phyloP scores from a whole-genome alignment of 2,113 vertebrate species.

The Steatornis caripensis region DNA sequence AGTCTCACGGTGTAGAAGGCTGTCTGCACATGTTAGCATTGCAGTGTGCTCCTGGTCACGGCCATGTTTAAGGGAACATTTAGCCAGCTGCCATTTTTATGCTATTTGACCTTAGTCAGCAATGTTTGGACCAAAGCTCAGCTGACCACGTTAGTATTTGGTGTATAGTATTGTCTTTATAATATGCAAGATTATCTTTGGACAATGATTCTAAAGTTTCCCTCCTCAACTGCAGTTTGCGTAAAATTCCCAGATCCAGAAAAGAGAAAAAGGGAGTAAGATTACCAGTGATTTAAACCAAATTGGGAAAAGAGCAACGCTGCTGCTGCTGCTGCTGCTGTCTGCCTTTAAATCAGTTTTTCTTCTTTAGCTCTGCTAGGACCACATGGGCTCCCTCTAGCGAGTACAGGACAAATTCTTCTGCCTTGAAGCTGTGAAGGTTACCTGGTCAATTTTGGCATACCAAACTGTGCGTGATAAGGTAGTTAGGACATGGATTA shows the following conservation, averaged over 20 bases:
- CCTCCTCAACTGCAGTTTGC: neutral
- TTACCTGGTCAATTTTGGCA: neutral
- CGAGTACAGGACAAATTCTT: neutral
- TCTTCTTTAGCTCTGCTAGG: neutral
- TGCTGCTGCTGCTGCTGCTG: neutral
- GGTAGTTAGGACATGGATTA: neutral
- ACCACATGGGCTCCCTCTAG: conserved; percentile 23
- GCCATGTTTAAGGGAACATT: neutral
- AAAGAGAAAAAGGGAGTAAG: neutral
- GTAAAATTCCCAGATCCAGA: neutral
- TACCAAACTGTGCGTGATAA: neutral
- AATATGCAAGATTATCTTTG: neutral
- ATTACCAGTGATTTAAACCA: neutral
- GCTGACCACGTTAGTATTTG: neutral
- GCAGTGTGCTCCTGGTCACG: neutral
- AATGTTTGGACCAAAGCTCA: neutral
- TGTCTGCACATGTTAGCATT: neutral
- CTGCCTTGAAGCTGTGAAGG: neutral
- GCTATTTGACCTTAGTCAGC: neutral
- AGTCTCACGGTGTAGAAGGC: neutral
- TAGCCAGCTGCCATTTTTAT: neutral
- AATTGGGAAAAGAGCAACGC: neutral
- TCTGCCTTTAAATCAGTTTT: neutral
- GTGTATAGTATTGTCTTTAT: neutral
- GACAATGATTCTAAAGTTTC: neutral